phyloP scores from a whole-genome alignment of 2,113 vertebrate genomes.

The Neogale vison region DNA sequence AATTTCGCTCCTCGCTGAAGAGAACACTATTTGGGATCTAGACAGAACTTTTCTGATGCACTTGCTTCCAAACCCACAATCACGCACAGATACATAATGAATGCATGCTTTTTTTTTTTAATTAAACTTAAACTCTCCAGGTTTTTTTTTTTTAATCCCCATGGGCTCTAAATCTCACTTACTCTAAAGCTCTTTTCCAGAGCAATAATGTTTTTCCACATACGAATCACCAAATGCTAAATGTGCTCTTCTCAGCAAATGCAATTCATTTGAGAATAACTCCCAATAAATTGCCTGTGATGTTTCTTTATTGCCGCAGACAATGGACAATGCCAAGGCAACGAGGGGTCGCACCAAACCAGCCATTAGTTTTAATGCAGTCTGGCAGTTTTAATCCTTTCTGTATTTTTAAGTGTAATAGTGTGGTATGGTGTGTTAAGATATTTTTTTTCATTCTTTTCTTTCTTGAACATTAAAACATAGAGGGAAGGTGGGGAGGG shows the following conservation, averaged over 20 bases:
- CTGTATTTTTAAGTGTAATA: slow-evolving; percentile 2
- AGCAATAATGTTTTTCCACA: slow-evolving; percentile 37
- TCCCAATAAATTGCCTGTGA: background rate
- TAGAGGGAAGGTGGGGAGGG: too few species aligned
- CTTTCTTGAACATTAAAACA: slow-evolving; percentile 9
- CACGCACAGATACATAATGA: background rate
- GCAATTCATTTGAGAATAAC: slow-evolving; percentile 58
- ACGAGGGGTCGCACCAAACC: background rate
- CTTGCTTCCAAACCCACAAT: background rate
- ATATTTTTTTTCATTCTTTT: background rate
- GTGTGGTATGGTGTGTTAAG: background rate
- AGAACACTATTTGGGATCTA: background rate
- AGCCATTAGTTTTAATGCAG: background rate
- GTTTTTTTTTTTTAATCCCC: slow-evolving; percentile 17
- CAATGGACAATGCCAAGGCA: background rate
- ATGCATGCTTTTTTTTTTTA: background rate
- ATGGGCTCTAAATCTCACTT: slow-evolving; percentile 55
- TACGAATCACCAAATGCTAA: slow-evolving; percentile 65
- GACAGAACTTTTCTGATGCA: background rate
- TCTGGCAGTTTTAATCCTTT: slow-evolving; percentile 19
- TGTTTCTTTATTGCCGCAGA: slow-evolving; percentile 38
- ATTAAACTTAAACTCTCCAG: slow-evolving; percentile 24
- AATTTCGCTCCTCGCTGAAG: background rate
- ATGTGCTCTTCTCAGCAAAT: slow-evolving; percentile 63
- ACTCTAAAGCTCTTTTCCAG: slow-evolving; percentile 58